Evolutionary conservation across 1,140 invertebrate genomes (phyloP).

Genomic region (Oncopodura yosiiana): DNA sequence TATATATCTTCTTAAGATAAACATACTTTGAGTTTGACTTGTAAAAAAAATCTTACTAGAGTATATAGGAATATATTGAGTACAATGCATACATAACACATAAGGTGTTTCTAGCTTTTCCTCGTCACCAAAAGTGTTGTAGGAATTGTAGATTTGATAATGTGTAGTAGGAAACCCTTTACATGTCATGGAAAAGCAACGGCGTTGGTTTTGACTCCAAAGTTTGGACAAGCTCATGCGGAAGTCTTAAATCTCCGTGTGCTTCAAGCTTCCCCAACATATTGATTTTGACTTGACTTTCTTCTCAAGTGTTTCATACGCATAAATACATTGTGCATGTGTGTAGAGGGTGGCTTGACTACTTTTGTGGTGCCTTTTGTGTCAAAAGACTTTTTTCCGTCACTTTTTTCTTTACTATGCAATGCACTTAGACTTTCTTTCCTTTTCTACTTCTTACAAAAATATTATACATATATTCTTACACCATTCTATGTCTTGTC

Average conservation of each 20-base stretch:
- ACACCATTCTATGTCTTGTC: slow-evolving; percentile 3
- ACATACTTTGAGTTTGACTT: background rate
- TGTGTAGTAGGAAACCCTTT: background rate
- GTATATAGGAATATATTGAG: background rate
- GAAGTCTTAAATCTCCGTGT: slow-evolving; percentile 15
- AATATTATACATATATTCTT: background rate
- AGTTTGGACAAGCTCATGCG: slow-evolving; percentile 17
- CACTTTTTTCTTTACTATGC: background rate
- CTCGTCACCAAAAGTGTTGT: background rate
- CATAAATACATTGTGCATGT: slow-evolving; percentile 1
- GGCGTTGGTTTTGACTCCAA: no score
- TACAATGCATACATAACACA: background rate
- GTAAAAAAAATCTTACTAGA: slow-evolving; percentile 4
- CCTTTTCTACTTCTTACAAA: background rate
- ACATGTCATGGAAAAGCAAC: slow-evolving; percentile 15
- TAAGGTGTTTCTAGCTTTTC: background rate
- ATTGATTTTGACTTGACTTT: slow-evolving; percentile 16
- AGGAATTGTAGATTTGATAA: slow-evolving; percentile 9
- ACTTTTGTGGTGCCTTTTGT: background rate
- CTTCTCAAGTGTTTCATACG: slow-evolving; percentile 3
- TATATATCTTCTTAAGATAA: background rate
- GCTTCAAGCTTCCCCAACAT: slow-evolving; percentile 8
- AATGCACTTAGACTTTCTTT: background rate
- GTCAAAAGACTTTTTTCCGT: background rate
- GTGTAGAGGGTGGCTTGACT: background rate